A percentile compares a stretch with the other conserved stretches of the same genome.
phyloP scores from a whole-genome alignment of 2,888 invertebrate species.

The Siphonodentalium dalli region DNA sequence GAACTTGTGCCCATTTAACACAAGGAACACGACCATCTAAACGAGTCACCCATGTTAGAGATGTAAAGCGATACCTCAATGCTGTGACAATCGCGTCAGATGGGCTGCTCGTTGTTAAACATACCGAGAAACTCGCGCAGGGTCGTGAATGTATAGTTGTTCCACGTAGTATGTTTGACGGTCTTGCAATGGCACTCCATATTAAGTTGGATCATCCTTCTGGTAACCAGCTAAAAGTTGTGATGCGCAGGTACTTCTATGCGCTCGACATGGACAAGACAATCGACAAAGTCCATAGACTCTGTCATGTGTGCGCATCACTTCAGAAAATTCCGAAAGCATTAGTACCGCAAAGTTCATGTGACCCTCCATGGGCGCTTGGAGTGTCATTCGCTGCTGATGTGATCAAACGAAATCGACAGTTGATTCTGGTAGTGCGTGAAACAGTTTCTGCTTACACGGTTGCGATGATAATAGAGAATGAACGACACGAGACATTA shows the following conservation, averaged over 20 bases:
- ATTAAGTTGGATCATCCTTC: too few species aligned
- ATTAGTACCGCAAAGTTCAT: constrained; percentile 13
- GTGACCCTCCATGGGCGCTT: constrained; percentile 20
- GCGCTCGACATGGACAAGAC: constrained; percentile 31
- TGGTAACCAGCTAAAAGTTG: constrained; percentile 21
- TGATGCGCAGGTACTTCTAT: constrained; percentile 27
- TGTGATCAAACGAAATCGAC: constrained; percentile 24
- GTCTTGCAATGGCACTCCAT: too few species aligned
- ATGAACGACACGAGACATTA: constrained; percentile 22
- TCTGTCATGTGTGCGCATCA: constrained; percentile 6
- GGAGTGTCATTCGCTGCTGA: constrained; percentile 29
- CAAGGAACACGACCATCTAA: constrained; percentile 16
- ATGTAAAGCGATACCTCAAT: constrained; percentile 28
- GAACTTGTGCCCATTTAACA: constrained; percentile 23
- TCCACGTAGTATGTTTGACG: too few species aligned
- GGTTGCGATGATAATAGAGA: constrained; percentile 11
- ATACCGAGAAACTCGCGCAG: too few species aligned
- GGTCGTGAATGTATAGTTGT: too few species aligned
- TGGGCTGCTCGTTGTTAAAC: constrained; percentile 20
- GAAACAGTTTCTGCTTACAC: constrained; percentile 33
- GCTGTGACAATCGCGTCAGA: constrained; percentile 11
- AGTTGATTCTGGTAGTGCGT: constrained; percentile 26
- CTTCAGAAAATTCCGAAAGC: not conserved
- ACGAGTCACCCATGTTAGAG: constrained; percentile 7
- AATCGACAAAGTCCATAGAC: constrained; percentile 8